Base-by-base conservation (phyloP, 2,113 vertebrate species). In the Morone chrysops region DNA sequence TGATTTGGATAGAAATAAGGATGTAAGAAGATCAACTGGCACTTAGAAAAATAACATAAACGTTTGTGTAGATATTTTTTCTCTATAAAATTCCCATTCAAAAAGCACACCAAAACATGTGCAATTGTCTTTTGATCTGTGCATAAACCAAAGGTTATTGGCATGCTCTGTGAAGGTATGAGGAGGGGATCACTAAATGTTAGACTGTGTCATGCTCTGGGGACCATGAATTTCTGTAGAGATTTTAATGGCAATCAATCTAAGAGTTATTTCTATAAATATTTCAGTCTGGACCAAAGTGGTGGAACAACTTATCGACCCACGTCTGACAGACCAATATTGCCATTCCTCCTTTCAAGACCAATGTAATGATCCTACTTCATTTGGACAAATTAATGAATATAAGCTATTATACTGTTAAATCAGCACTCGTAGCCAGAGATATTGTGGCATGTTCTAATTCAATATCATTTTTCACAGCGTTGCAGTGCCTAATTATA, bases 1-100 rank as follows among this genome's bases (percentile, higher is more conserved):
- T 61, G 40, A 78, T 66, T 60, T 53, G 57, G 20, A 59, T 51
- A 76, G 16, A 20, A 72, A 48, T 38, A 18, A 61, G 1, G n/a
- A 62, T 17, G 31, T 31, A 3, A 31, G 31, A 45, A 0, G 6
- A 22, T 59, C 10, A 80, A 38, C 3, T 65, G 43, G 47, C n/a
- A 60, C 16, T 16, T 12, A n/a, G 12, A 20, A 41, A 74, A 56
- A 68, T 47, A 6, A 9, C 2, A 48, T 16, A 3, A 74, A 41
- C 11, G 66, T 1, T 16, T 14, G 10, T 36, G 20, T 17, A 51
- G 13, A 50, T 18, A 18, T 11, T 6, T 11, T 48, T 10, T 50
- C 5, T 17, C 1, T 53, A 5, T 8, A 51, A 36, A 31, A 10
- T 54, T 45, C 0, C 6, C 18, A 48, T 53, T 18, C 18, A 59